Evolutionary conservation across 2,113 vertebrate genomes (phyloP).

Genomic region (Alligator mississippiensis): DNA sequence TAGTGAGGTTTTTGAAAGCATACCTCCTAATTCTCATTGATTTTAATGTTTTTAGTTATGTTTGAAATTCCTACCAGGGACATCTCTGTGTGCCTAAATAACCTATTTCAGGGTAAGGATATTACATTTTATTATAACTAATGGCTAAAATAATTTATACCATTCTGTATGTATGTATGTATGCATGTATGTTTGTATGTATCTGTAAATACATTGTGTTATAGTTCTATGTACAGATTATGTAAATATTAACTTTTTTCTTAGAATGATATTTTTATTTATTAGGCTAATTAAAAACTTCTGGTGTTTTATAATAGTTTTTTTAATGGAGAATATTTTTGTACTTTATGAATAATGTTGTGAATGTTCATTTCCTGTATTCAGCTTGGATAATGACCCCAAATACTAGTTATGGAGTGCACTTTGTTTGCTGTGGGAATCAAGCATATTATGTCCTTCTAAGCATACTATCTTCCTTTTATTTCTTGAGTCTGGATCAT

Average conservation of each 20-base stretch:
- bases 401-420: neutral
- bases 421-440: neutral
- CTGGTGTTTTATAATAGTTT: neutral
- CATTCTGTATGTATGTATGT: neutral
- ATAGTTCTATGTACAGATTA: slow-evolving; percentile 8
- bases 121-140: neutral
- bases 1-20: neutral
- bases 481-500: neutral
- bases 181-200: neutral
- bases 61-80: slow-evolving; percentile 17
- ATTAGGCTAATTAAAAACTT: slow-evolving; percentile 18
- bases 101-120: neutral
- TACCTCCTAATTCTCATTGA: slow-evolving; percentile 1
- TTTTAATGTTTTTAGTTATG: slow-evolving; percentile 37
- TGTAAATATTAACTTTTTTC: slow-evolving; percentile 22
- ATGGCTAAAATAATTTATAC: slow-evolving; percentile 14
- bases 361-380: slow-evolving; percentile 2
- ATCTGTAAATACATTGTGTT: slow-evolving; percentile 8
- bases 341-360: neutral
- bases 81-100: neutral
- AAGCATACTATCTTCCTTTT: neutral
- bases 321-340: neutral
- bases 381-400: neutral
- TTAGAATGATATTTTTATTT: neutral
- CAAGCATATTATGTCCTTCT: neutral